Evolutionary conservation across 2,797 vertebrate species (phyloP), one percentile per base, ranked within the genome.

Genomic region (Artibeus lituratus): DNA sequence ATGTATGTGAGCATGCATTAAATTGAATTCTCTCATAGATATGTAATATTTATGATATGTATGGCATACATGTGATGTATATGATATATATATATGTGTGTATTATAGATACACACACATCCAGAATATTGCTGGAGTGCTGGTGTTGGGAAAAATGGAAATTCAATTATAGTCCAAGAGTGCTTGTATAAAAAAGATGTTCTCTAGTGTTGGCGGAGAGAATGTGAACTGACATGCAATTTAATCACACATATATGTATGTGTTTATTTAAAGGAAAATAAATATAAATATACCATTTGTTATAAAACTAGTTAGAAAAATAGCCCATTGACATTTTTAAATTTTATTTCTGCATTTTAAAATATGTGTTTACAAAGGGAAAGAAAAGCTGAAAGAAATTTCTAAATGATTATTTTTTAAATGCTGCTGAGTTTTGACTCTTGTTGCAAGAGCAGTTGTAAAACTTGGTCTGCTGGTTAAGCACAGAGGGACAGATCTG

Each of bases 301-400:
- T 80, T 51, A 67, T 44, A 70, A 59, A 44, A 53, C 51, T 73
- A 78, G 53, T 65, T 32, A 86, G 55, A 84, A 55, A 87, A 7
- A 11, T 22, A 55, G 2, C 3, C 5, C 11, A 14, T 19, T 42
- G 22, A 42, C 42, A 35, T 53, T n/a, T 22, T 86, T 90, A 84
- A 42, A 42, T 37, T 59, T 65, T 73, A 42, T 29, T 74, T 59
- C 47, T 95, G 51, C 14, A 29, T 91, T 91, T 72, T 24, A 91
- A 93, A 92, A 67, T 82, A 82, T 47, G n/a, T 32, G 89, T 82
- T 94, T 80, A 35, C 78, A 74, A 72, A 72, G 19, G 8, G 5
- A 86, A 26, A 53, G 26, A 26, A 65, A n/a, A 24, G 14, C 47
- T 53, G 29, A 77, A 67, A 76, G 14, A 10, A 32, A 91, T 74